Conservation (phyloP, 2,888 invertebrate genomes). For the Pammene fasciana region DNA sequence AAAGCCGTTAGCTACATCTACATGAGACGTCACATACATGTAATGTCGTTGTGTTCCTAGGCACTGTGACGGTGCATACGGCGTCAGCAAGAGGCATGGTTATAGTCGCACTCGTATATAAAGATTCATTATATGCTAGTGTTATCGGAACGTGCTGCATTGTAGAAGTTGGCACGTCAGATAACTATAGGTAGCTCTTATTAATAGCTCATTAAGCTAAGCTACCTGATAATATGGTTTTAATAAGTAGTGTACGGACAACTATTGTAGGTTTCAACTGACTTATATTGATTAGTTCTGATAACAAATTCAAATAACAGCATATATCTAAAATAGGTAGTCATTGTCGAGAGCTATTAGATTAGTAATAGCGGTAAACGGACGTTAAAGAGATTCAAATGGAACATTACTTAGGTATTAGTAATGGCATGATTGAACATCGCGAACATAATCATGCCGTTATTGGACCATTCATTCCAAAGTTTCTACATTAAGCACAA, state of each 20-base stretch:
- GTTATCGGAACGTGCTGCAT: no score
- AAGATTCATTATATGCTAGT: neutral
- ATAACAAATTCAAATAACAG: slow-evolving; percentile 10
- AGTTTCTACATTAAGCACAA: slow-evolving; percentile 59
- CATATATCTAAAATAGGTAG: slow-evolving; percentile 19
- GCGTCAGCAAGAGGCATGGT: neutral
- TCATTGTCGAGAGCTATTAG: slow-evolving; percentile 23
- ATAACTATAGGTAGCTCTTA: neutral
- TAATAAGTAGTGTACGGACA: neutral
- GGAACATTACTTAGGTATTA: slow-evolving; percentile 46
- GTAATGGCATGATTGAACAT: slow-evolving; percentile 47
- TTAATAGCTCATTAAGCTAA: neutral
- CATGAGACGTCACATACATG: neutral
- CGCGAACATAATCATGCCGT: slow-evolving; percentile 47
- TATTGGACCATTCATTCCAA: slow-evolving; percentile 50
- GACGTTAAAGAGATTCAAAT: slow-evolving; percentile 38
- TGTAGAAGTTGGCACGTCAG: no score
- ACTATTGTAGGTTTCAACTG: neutral
- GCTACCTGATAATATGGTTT: neutral
- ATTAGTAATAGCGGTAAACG: slow-evolving; percentile 36
- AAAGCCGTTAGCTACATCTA: no score
- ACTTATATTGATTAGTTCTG: no score
- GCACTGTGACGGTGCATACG: neutral
- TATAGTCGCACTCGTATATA: neutral
- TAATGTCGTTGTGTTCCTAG: neutral